Evolutionary conservation across 2,113 vertebrate species (phyloP), one percentile per base, ranked within the genome.

Genomic region (Strix aluco): DNA sequence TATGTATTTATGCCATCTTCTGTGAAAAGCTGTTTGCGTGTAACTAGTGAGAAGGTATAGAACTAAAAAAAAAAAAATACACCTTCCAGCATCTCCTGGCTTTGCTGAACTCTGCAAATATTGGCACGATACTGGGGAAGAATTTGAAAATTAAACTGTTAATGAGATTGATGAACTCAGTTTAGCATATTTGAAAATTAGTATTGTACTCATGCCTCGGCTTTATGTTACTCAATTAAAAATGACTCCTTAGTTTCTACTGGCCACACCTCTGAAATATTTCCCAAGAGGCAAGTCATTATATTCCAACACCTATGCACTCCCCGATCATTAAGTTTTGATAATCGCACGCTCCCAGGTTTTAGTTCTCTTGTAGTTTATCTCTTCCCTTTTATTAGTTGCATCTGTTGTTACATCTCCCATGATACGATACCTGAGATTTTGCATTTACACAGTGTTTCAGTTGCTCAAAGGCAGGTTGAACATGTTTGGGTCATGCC

Each of bases 201-300:
- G 42, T 49, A 13, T 26, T 67, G 49, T 36, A 34, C 16, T 91
- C 22, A 21, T 58, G 87, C 74, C 61, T 59, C 59, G n/a, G 58
- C 62, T 77, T 91, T 86, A 46, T 80, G 95, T 91, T 80, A 15
- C 54, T 91, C 74, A 95, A 95, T 95, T 94, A 92, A 91, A 94
- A 85, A 80, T 97, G 92, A 95, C 70, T 97, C 95, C 29, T 81
- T 71, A 29, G 94, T 96, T 96, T 94, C 95, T 96, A 61, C 30
- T 92, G 74, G 71, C 47, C 87, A 70, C 94, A 2, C 94, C 95
- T 87, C 54, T 80, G 81, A 85, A 81, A 47, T 59, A 79, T 89
- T 96, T 94, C 94, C 54, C 58, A 94, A 96, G 15, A 73, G 74
- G 44, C 18, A 73, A 77, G 55, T 85, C 70, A 82, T 94, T 85